Evolutionary conservation across 2,888 invertebrate genomes (phyloP).

Genomic region (Meliscaeva auricollis): DNA sequence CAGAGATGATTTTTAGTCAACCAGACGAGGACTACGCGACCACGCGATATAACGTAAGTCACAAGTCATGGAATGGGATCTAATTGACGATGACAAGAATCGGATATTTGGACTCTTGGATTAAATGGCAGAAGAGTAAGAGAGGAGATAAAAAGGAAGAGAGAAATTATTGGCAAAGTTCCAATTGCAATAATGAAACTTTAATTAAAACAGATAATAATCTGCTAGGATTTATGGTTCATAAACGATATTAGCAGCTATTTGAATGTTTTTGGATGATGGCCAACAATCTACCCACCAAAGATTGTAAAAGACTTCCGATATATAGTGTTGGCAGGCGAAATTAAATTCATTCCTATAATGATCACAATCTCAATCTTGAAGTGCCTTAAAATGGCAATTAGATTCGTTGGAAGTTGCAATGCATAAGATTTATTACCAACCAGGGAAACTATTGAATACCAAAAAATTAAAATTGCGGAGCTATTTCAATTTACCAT

Average conservation of each 20-base stretch:
- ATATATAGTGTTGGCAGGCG: neutral
- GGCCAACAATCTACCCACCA: constrained; percentile 15
- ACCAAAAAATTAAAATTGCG: too few species aligned
- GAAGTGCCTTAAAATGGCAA: too few species aligned
- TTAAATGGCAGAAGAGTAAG: neutral
- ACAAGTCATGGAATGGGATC: constrained; percentile 6
- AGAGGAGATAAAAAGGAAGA: constrained; percentile 7
- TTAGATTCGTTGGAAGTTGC: too few species aligned
- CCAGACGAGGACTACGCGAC: neutral
- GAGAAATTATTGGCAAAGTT: constrained; percentile 51
- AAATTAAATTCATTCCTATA: neutral
- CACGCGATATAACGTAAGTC: neutral
- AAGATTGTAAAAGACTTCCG: neutral
- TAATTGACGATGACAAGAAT: constrained; percentile 23
- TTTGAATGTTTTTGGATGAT: constrained; percentile 33
- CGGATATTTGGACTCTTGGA: constrained; percentile 24
- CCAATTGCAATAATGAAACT: constrained; percentile 37
- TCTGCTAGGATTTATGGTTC: constrained; percentile 51
- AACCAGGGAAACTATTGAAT: too few species aligned
- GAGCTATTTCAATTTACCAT: too few species aligned
- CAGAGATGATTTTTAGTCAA: constrained; percentile 27
- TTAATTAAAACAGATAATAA: constrained; percentile 64
- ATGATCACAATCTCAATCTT: too few species aligned
- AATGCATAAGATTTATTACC: too few species aligned
- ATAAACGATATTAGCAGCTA: constrained; percentile 40